Evolutionary conservation across 2,888 invertebrate species (phyloP).

Genomic region (Drosophila nr. medialis): DNA sequence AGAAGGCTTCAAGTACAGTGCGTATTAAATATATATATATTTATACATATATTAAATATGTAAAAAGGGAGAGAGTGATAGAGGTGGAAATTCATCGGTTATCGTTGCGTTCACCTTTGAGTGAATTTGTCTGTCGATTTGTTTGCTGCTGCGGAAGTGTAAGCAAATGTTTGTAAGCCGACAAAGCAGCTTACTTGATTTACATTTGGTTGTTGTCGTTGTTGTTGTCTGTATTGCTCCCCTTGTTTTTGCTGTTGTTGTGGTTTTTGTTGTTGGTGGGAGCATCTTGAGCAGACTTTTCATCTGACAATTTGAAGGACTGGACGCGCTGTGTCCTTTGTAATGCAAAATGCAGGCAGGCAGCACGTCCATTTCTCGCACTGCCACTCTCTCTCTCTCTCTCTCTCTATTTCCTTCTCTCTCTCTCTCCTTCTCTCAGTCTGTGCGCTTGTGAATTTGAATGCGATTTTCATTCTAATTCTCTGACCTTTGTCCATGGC

Average conservation of each 20-base stretch:
- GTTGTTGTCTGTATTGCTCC: not conserved
- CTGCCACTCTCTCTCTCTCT: not conserved
- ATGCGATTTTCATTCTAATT: constrained; percentile 35
- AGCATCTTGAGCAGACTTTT: constrained; percentile 76
- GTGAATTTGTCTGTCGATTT: constrained; percentile 59
- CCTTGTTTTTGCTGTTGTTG: constrained; percentile 22
- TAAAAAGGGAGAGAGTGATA: not conserved
- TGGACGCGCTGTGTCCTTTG: constrained; percentile 67
- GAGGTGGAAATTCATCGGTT: constrained; percentile 21
- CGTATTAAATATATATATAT: constrained; percentile 5
- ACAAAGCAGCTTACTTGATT: constrained; percentile 75
- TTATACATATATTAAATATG: not conserved
- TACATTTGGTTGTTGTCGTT: constrained; percentile 22
- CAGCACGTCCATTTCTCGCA: not conserved
- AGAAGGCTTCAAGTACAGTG: not conserved
- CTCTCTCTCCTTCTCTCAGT: not conserved
- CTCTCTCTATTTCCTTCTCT: constrained; percentile 1
- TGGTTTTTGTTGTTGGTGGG: constrained; percentile 28
- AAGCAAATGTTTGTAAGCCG: constrained; percentile 71
- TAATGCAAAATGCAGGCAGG: constrained; percentile 66
- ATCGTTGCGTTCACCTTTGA: constrained; percentile 52
- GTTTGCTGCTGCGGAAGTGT: constrained; percentile 61
- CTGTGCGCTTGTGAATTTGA: constrained; percentile 1
- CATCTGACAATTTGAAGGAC: constrained; percentile 78
- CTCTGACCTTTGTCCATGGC: constrained; percentile 51